These are phyloP conservation scores for Cichladusa arquata DNA, from an alignment of 2,113 vertebrate genomes.

Conservation along the genomic window DNA sequence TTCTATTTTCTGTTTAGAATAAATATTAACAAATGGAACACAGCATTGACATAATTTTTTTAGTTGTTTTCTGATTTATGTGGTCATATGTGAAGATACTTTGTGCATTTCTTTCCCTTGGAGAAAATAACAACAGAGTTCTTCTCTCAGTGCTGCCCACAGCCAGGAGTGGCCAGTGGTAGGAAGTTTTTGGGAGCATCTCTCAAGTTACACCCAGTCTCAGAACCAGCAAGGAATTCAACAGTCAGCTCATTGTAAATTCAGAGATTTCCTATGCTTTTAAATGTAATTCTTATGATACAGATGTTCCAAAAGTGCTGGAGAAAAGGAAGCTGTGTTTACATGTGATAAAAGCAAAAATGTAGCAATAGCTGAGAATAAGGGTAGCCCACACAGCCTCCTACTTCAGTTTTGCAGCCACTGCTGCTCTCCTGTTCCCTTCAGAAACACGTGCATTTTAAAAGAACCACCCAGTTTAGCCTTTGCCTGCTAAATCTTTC, in stretches of 20 bases:
- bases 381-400: background rate
- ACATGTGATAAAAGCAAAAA: background rate
- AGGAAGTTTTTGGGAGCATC: background rate
- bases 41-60: fast-evolving
- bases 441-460: background rate
- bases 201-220: background rate
- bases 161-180: background rate
- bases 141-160: background rate
- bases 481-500: slow-evolving; percentile 50
- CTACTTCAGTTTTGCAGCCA: background rate
- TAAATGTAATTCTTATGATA: background rate
- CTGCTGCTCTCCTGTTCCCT: background rate
- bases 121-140: background rate
- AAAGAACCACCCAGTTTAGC: background rate
- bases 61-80: background rate
- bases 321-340: background rate
- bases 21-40: fast-evolving
- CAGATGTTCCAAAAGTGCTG: background rate
- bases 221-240: background rate
- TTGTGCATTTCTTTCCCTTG: background rate
- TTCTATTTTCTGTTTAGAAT: background rate
- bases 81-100: background rate
- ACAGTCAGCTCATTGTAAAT: background rate
- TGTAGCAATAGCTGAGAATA: background rate
- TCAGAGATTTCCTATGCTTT: background rate